These are phyloP conservation scores for Oreohelix idahoensis DNA, from an alignment of 1,140 invertebrate genomes.

Conservation along the genomic window DNA sequence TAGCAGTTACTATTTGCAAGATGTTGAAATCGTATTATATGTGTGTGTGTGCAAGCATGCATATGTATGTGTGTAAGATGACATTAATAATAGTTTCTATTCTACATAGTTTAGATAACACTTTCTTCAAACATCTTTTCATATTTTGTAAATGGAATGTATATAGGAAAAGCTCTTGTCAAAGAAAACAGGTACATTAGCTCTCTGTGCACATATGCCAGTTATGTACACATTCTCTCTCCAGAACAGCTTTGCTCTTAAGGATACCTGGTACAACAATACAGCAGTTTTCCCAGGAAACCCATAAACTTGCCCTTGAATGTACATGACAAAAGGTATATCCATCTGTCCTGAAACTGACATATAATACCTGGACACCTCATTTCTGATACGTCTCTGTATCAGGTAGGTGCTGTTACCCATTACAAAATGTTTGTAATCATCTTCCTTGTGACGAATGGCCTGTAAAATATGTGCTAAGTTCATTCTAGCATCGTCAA, in stretches of 20 bases:
- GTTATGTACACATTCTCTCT: conserved; percentile 71
- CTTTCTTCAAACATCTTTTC: no score
- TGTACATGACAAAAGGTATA: conserved; percentile 65
- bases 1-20: no score
- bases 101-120: no score
- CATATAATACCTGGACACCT: conserved; percentile 72
- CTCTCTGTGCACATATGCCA: conserved; percentile 7
- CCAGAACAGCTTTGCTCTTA: conserved; percentile 58
- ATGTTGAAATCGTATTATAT: no score
- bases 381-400: conserved; percentile 54
- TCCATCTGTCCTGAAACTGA: conserved; percentile 63
- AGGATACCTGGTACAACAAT: conserved; percentile 60
- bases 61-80: no score
- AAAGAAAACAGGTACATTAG: conserved; percentile 17
- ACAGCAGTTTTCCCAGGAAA: conserved; percentile 59
- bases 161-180: conserved; percentile 2
- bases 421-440: conserved; percentile 45
- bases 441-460: conserved; percentile 24
- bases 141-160: neutral
- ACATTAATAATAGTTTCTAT: no score
- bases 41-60: no score
- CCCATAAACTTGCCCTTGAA: conserved; percentile 70
- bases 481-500: conserved; percentile 69
- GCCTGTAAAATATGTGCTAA: conserved; percentile 44
- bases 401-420: conserved; percentile 45